These are phyloP conservation scores for Plutomurus gul DNA, from an alignment of 1,140 invertebrate genomes.

Conservation along the genomic window DNA sequence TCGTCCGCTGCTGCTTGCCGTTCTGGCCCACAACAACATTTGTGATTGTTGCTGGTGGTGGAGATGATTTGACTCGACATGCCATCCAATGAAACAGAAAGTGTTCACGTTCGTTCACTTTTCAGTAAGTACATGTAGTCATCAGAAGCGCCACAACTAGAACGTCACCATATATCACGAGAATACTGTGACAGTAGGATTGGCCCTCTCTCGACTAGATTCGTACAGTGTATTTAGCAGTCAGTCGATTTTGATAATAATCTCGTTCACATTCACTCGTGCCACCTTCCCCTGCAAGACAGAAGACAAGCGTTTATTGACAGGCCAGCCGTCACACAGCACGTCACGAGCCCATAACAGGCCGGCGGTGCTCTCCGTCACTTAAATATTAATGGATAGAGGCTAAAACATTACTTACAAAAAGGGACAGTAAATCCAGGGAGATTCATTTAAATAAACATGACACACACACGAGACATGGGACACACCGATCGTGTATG, in stretches of 20 bases:
- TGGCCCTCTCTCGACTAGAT: no score
- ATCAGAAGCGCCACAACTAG: no score
- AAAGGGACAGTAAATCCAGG: neutral
- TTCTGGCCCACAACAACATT: neutral
- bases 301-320: neutral
- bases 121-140: no score
- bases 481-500: no score
- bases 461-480: no score
- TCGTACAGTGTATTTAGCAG: no score
- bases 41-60: neutral
- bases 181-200: no score
- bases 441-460: no score
- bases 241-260: neutral
- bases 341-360: neutral
- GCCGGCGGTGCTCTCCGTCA: neutral
- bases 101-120: no score
- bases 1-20: neutral
- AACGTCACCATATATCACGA: no score
- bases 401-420: neutral
- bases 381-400: neutral
- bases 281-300: neutral
- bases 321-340: neutral
- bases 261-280: neutral
- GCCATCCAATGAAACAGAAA: conserved; percentile 15
- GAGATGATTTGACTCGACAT: conserved; percentile 25